Conservation (phyloP, 2,797 vertebrate genomes). For the Peromyscus aztecus region DNA sequence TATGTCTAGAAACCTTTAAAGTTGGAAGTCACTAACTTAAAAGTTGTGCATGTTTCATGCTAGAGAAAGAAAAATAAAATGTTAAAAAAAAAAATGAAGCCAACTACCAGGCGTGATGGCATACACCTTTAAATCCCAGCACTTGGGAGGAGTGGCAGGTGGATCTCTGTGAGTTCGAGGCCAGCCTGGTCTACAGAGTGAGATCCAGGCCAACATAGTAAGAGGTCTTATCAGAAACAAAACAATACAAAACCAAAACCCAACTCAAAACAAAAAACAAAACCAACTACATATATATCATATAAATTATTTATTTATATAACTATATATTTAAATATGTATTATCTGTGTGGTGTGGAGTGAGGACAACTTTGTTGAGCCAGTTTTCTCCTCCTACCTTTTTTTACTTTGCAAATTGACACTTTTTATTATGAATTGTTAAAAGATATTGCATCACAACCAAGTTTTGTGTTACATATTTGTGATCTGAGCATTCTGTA, state of each 20-base stretch:
- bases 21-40: slow-evolving; percentile 28
- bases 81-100: neutral
- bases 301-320: neutral
- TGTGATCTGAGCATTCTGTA: neutral
- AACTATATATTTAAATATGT: neutral
- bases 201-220: neutral
- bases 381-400: neutral
- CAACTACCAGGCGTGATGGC: neutral
- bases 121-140: neutral
- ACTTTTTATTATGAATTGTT: neutral
- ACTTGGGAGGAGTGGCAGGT: neutral
- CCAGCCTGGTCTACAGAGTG: neutral
- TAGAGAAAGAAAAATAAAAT: neutral
- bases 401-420: neutral
- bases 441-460: neutral
- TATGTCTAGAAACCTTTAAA: neutral
- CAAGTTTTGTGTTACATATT: neutral
- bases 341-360: neutral
- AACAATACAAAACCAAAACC: neutral
- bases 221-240: neutral
- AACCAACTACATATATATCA: neutral
- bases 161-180: neutral
- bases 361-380: neutral
- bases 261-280: neutral
- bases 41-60: slow-evolving; percentile 5